Evolutionary conservation across 2,888 invertebrate genomes (phyloP), one percentile per base, ranked within the genome.

Genomic region (Prenolepis imparis): DNA sequence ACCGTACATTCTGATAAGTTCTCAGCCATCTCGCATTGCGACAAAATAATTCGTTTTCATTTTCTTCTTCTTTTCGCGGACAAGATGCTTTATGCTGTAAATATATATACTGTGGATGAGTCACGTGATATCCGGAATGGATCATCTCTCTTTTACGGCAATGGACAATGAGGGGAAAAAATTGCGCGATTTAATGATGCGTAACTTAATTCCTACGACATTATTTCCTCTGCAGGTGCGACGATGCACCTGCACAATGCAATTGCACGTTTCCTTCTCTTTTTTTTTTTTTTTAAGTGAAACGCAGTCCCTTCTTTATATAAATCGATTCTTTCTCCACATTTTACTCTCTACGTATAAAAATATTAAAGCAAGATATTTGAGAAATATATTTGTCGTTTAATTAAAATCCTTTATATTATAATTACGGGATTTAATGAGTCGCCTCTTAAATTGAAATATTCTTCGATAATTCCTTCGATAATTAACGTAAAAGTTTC

Each of bases 121-220:
- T 80, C 78, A n/a, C 48, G 28, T 24, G 59, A 72, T 80, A 59
- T 24, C 32, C 59, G 44, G 44, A 73, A 61, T 78, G n/a, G 77
- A 12, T 59, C 72, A 41, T 80, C 59, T 72, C 59, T 72, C 41
- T 21, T 61, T 72, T 61, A 78, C 73, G 36, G 1, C 36, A 36
- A 36, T 41, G 18, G 9, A 21, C 12, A 44, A 36, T 24, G 28
- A 36, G 6, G n/a, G 28, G 4, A 32, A 61, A 57, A 57, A 70
- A 57, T 72, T 24, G 73, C 12, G 11, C 70, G 68, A n/a, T 41
- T 72, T 78, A 78, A 78, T 59, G 78, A 78, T 12, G 72, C 78
- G 57, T 72, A 72, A 59, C 78, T 78, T n/a, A n/a, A n/a, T n/a
- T 61, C 59, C 59, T 70, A 32, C 72, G 21, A 44, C 32, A 57